A percentile compares a stretch with the other conserved stretches of the same genome.
Evolutionary conservation across 1,140 invertebrate genomes (phyloP).

Genomic region (Mycetomoellerius zeteki): DNA sequence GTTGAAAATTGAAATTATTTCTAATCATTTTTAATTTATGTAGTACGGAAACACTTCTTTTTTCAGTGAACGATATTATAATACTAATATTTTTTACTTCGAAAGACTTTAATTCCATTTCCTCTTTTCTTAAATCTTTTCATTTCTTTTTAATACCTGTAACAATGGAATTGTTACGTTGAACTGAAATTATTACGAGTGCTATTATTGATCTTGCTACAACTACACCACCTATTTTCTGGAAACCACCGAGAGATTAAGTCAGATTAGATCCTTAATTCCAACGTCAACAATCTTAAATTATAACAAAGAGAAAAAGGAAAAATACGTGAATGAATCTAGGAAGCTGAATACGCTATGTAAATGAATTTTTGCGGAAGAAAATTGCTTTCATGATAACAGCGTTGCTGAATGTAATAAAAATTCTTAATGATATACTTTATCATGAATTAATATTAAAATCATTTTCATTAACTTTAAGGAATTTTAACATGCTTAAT

Average conservation of each 20-base stretch:
- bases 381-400: slow-evolving; percentile 11
- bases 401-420: not conserved
- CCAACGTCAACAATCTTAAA: slow-evolving; percentile 20
- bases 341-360: not conserved
- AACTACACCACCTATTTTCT: not conserved
- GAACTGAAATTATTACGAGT: slow-evolving; percentile 12
- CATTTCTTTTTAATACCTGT: not conserved
- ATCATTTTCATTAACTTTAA: not conserved
- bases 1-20: not conserved
- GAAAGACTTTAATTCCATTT: not conserved
- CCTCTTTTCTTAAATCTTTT: not conserved
- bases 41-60: too few species aligned
- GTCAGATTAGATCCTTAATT: slow-evolving; percentile 33
- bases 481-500: not conserved
- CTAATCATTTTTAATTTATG: not conserved
- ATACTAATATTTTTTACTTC: not conserved
- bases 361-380: not conserved
- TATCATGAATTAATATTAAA: not conserved
- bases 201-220: slow-evolving; percentile 13
- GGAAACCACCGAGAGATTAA: not conserved
- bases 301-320: not conserved
- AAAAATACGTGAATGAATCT: slow-evolving; percentile 27
- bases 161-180: slow-evolving; percentile 2
- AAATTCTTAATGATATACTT: not conserved
- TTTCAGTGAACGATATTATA: not conserved